Evolutionary conservation across 2,113 vertebrate species (phyloP).

Genomic region (Scomber scombrus): DNA sequence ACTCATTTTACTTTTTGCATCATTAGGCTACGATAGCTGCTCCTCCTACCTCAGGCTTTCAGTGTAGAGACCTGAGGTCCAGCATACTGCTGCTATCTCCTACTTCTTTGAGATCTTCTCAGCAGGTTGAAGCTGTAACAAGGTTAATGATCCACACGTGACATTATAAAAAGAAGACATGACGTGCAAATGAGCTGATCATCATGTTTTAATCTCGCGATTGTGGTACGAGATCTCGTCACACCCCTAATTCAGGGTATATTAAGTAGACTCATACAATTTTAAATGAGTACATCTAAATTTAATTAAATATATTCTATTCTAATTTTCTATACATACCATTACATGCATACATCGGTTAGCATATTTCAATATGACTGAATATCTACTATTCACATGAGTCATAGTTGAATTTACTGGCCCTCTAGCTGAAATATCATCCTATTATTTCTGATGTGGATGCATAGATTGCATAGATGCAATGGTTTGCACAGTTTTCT

Average conservation of each 20-base stretch:
- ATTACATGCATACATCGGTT: conserved; percentile 25
- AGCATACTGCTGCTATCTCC: fast-evolving
- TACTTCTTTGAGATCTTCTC: too few species aligned
- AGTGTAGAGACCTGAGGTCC: too few species aligned
- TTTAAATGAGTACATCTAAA: conserved; percentile 41
- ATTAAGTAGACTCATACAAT: conserved; percentile 39
- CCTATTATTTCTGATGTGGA: conserved; percentile 39
- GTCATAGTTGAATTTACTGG: conserved; percentile 26
- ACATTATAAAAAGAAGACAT: too few species aligned
- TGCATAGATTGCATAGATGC: conserved; percentile 37
- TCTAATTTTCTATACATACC: conserved; percentile 34
- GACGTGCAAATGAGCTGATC: too few species aligned
- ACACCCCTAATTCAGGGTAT: not conserved
- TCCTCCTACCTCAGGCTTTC: too few species aligned
- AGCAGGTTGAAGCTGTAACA: too few species aligned
- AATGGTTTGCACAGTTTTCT: conserved; percentile 32
- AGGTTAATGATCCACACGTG: too few species aligned
- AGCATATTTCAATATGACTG: conserved; percentile 39
- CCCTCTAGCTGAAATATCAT: conserved; percentile 34
- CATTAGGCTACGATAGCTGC: too few species aligned
- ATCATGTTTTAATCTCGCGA: too few species aligned
- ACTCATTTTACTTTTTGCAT: too few species aligned
- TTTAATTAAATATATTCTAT: conserved; percentile 61
- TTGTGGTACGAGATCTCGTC: too few species aligned
- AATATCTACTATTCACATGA: conserved; percentile 39